Evolutionary conservation across 2,797 vertebrate genomes (phyloP).

Genomic region (Tenualosa thibaudeaui): DNA sequence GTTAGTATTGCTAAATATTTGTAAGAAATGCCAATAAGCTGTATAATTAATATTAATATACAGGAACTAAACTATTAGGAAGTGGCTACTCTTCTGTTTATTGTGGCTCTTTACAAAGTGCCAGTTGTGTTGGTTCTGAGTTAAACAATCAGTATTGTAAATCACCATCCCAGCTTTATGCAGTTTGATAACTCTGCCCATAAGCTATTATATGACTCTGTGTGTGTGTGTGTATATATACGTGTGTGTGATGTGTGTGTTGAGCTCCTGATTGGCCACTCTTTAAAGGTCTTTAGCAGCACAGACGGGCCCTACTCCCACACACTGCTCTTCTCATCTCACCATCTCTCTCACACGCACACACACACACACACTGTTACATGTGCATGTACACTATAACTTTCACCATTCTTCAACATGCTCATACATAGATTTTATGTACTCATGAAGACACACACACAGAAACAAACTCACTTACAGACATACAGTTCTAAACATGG

Average conservation of each 20-base stretch:
- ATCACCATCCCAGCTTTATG: no score
- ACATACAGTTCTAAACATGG: background rate
- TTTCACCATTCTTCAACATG: background rate
- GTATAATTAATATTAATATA: no score
- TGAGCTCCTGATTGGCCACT: background rate
- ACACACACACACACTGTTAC: background rate
- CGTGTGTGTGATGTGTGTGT: slow-evolving; percentile 22
- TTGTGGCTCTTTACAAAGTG: no score
- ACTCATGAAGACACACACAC: background rate
- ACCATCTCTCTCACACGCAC: slow-evolving; percentile 24
- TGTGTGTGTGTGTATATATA: background rate
- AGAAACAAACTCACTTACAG: background rate
- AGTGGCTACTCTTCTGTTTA: no score
- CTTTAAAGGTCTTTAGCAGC: slow-evolving; percentile 58
- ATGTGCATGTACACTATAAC: slow-evolving; percentile 16
- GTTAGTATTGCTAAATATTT: no score
- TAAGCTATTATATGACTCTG: no score
- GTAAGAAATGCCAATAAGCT: no score
- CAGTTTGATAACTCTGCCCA: no score
- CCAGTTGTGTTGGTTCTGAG: no score
- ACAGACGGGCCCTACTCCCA: slow-evolving; percentile 74
- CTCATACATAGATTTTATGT: background rate
- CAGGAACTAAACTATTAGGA: no score
- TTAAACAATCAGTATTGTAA: no score
- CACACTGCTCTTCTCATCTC: slow-evolving; percentile 47